Evolutionary conservation across 2,797 vertebrate genomes (phyloP), one percentile per base, ranked within the genome.

Genomic region (Pyrocephalus nanus): DNA sequence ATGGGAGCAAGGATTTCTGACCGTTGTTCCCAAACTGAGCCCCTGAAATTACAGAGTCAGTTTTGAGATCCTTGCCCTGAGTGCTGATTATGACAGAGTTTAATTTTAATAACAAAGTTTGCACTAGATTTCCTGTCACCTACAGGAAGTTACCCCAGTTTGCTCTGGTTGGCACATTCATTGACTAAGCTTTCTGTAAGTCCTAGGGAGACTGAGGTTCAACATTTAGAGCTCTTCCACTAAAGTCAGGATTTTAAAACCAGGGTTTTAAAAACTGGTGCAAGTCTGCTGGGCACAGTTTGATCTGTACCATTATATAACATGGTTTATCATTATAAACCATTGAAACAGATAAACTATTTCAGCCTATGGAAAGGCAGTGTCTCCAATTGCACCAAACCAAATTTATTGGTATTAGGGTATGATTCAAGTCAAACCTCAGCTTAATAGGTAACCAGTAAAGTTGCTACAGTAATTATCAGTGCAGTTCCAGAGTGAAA

Each of bases 401-500:
- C 64, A 53, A 72, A 76, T 87, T 64, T 76, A 76, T 38, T 93
- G 57, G 45, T 76, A 27, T 75, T 92, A n/a, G 45, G 16, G 45
- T 76, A 82, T 67, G 71, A 82, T 86, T 94, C 84, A 78, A 92
- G 58, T 75, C 62, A 88, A 92, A 81, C 38, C 40, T 93, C 61
- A 67, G 67, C 55, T 89, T 91, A 91, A 92, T 82, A 61, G 69
- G 75, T 95, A 92, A 93, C 91, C 55, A 55, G 92, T 66, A 38
- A 88, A 90, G 80, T 86, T 72, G 62, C 83, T 62, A 32, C 80
- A 62, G 88, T 75, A 81, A 61, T 74, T 90, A 92, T 74, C 79
- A 71, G 54, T 36, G 55, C 50, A 54, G 62, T 65, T 84, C 20
- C 76, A 88, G 47, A 50, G 66, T 75, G 42, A 72, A 84, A 95